These are phyloP conservation scores for Paraescarpia echinospica DNA, from an alignment of 1,140 invertebrate genomes.

Conservation along the genomic window DNA sequence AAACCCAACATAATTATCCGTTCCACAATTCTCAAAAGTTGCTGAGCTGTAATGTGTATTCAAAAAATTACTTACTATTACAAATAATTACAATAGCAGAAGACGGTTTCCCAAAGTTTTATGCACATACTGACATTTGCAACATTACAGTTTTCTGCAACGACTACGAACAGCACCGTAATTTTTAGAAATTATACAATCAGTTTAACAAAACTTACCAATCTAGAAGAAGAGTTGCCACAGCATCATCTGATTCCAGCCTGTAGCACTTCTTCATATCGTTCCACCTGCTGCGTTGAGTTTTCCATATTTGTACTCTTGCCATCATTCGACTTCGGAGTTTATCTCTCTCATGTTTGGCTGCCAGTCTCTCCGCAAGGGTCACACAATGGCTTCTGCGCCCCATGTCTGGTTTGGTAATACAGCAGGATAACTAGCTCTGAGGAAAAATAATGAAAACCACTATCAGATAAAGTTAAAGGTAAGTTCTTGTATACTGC, in stretches of 20 bases:
- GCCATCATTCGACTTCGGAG: background rate
- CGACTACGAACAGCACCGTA: no score
- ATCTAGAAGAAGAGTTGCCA: background rate
- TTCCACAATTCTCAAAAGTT: no score
- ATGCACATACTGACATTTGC: no score
- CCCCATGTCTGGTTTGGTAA: background rate
- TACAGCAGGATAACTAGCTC: background rate
- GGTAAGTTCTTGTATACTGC: no score
- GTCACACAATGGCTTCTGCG: background rate
- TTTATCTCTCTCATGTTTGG: background rate
- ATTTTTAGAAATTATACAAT: no score
- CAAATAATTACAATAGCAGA: no score
- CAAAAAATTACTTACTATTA: no score
- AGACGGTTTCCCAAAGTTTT: no score
- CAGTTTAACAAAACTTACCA: background rate
- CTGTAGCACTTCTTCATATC: background rate
- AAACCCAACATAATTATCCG: no score
- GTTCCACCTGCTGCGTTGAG: background rate
- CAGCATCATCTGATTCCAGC: background rate
- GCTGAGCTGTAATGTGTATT: no score
- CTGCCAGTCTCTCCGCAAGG: background rate
- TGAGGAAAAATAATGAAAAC: background rate
- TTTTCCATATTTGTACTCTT: background rate
- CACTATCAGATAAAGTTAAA: background rate
- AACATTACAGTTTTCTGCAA: no score